These are phyloP conservation scores for Hirtodrosophila alboralis DNA, from an alignment of 2,888 invertebrate genomes.

Conservation along the genomic window DNA sequence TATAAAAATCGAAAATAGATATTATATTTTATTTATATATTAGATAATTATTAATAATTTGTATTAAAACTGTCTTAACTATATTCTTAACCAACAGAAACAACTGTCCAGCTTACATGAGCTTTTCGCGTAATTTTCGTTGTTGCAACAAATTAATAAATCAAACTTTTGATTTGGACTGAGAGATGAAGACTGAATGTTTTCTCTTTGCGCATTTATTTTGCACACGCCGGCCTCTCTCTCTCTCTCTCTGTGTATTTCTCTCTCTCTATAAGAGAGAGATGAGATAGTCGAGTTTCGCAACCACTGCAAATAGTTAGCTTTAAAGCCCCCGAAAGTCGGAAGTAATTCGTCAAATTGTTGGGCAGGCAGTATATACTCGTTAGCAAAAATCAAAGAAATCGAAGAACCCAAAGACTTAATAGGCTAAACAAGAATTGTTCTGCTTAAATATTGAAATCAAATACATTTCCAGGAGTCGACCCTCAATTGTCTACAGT, in stretches of 20 bases:
- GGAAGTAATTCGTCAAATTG: conserved; percentile 72
- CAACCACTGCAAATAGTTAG: conserved; percentile 54
- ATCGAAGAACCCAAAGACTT: conserved; percentile 12
- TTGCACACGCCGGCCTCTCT: conserved; percentile 27
- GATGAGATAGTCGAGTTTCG: conserved; percentile 17
- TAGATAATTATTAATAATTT: no score
- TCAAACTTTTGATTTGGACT: conserved; percentile 1
- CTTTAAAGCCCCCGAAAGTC: conserved; percentile 55
- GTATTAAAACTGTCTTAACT: no score
- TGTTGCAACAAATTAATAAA: conserved; percentile 7
- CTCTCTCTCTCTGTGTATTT: neutral
- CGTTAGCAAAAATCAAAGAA: conserved; percentile 31
- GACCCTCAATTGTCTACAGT: neutral
- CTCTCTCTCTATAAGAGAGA: neutral
- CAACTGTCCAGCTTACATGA: neutral
- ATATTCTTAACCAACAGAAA: neutral
- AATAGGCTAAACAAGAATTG: neutral
- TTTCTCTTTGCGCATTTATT: conserved; percentile 35
- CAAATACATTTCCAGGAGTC: neutral
- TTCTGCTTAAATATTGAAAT: conserved; percentile 4
- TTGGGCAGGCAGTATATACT: conserved; percentile 55
- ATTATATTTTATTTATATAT: no score
- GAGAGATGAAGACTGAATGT: conserved; percentile 2
- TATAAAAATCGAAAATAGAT: no score
- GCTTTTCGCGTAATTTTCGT: conserved; percentile 1